Base-by-base conservation (phyloP, 2,797 vertebrate species). In the Potorous gilbertii region DNA sequence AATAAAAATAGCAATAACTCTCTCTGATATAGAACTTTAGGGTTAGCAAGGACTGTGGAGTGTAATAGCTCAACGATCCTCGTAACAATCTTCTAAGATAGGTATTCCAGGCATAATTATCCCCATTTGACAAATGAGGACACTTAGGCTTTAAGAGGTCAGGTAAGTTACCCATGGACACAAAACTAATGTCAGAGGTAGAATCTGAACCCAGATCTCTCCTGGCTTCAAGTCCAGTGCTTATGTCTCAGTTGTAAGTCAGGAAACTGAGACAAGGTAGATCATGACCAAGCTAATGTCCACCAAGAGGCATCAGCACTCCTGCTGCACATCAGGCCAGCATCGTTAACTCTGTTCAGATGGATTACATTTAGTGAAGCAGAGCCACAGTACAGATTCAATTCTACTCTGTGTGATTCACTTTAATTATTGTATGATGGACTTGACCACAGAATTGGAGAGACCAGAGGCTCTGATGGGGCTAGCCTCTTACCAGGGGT, bases 241-340 rank as follows among this genome's bases (percentile, higher is more conserved):
- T 87, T 87, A 87, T 87, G 74, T 87, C 74, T 87, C n/a, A n/a
- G 0, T 96, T 56, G 46, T 55, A 91, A 13, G 90, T 56, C 56
- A 59, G 46, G 14, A 92, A 93, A 97, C 93, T 24, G 92, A 94
- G 97, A 94, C 59, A 92, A n/a, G 31, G 1, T 62, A 14, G 54
- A 56, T 54, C 24, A 54, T 6, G 9, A n/a, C 59, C 62, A 74
- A n/a, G 62, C 62, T 66, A 34, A 66, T 34, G 62, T 14, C 31
- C 62, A 66, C 62, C n/a, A 46, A 81, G 18, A 81, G 40, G n/a
- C n/a, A 74, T 74, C n/a, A 74, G n/a, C 18, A 46, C 40, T 87
- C 27, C 74, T 3, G 1, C 21, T 87, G 40, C 46, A 21, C 21
- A 46, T 31, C 24, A 46, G 21, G 21, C 8, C 40, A 81, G 74